Conservation (phyloP, 2,888 invertebrate species). For the Entomobrya multifasciata region DNA sequence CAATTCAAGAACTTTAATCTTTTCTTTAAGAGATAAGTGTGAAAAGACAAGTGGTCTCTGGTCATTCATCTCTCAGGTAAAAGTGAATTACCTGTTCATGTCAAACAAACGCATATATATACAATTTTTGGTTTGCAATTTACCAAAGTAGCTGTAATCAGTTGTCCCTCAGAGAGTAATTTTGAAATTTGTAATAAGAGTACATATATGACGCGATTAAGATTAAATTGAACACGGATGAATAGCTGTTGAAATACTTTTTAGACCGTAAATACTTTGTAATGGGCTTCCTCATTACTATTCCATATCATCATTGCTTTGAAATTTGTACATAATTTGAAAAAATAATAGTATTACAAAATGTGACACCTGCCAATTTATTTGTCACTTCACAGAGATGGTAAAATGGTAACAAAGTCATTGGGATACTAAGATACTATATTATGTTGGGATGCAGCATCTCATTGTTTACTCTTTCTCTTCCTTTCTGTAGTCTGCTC, state of each 20-base stretch:
- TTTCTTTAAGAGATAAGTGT: neutral
- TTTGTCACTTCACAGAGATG: neutral
- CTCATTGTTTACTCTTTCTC: too few relatives aligned
- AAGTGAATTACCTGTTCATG: conserved; percentile 22
- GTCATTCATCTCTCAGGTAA: conserved; percentile 39
- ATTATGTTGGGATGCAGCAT: too few relatives aligned
- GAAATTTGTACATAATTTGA: neutral
- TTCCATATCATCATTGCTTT: conserved; percentile 6
- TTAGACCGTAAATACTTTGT: neutral
- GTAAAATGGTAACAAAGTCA: too few relatives aligned
- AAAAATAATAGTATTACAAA: neutral
- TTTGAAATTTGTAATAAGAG: too few relatives aligned
- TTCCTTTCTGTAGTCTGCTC: too few relatives aligned
- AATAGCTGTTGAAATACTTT: neutral
- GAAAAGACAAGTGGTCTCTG: neutral
- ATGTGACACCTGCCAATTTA: neutral
- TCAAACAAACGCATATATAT: conserved; percentile 26
- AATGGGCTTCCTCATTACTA: conserved; percentile 37
- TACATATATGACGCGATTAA: conserved; percentile 9
- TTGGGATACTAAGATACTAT: too few relatives aligned
- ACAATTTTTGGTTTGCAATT: conserved; percentile 23
- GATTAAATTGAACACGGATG: conserved; percentile 8
- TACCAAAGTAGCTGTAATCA: neutral
- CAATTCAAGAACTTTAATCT: neutral
- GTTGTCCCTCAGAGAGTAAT: neutral